phyloP scores from a whole-genome alignment of 2,888 invertebrate species.

The Chironomus riparius region DNA sequence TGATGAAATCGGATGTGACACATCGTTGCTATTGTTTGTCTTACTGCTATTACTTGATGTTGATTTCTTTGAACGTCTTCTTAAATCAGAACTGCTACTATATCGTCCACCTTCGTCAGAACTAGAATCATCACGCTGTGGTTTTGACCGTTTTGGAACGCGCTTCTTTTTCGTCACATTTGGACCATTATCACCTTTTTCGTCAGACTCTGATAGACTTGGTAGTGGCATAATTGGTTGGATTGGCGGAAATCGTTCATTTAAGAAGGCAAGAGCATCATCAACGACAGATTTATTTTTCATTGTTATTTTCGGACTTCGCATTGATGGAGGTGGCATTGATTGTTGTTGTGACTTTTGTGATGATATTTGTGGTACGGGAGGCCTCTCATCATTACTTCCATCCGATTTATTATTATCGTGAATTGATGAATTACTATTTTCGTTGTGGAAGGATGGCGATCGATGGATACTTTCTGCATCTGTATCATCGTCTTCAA shows the following conservation, averaged over 20 bases:
- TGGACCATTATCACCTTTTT: conserved; percentile 33
- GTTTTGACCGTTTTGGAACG: not conserved
- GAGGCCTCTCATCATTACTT: not conserved
- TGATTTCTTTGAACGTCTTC: not conserved
- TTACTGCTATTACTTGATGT: not conserved
- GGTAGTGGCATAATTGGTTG: conserved; percentile 27
- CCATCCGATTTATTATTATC: not conserved
- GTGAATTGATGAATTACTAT: conserved; percentile 6
- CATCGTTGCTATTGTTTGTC: too few species aligned
- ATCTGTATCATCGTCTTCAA: not conserved
- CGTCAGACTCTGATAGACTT: conserved; percentile 34
- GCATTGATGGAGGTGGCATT: conserved; percentile 4
- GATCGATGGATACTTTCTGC: not conserved
- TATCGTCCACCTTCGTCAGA: conserved; percentile 2
- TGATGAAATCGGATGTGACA: not conserved
- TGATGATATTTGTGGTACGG: not conserved
- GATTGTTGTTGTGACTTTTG: not conserved
- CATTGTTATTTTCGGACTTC: not conserved
- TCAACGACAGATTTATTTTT: not conserved
- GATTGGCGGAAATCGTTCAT: not conserved
- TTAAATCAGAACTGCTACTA: not conserved
- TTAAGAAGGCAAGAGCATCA: not conserved
- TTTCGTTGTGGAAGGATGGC: not conserved
- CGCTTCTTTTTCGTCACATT: conserved; percentile 31
- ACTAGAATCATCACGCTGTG: not conserved